Base-by-base conservation (phyloP, 2,113 vertebrate genomes). In the Prinia subflava region DNA sequence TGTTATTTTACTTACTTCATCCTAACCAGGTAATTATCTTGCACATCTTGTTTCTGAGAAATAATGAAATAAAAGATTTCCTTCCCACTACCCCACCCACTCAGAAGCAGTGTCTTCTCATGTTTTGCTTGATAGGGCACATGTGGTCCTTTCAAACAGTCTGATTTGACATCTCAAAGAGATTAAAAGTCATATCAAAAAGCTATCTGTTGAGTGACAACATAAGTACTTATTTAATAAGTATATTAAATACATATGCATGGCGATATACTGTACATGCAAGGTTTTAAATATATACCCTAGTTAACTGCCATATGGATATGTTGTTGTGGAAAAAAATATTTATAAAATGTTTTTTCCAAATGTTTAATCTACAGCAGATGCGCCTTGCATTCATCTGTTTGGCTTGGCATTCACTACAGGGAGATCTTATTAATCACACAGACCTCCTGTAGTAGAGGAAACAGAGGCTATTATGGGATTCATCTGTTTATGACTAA, bases 281-380 rank as follows among this genome's bases (percentile, higher is more conserved):
- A 83, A 94, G 94, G 53, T 80, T 97, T 97, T 64, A 96, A 97
- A 95, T 76, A 93, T 96, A 96, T 97, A 95, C 96, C 93, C 81
- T 93, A 97, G 97, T 95, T 94, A 96, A 87, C 83, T 92, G 96
- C 98, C 98, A 98, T 98, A 98, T 98, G 98, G 98, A 97, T 97
- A 97, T 97, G 96, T 93, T 97, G 97, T 92, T 98, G 97, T 96
- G 94, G 97, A 90, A 97, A 96, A 97, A 97, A 98, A 98, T 98
- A 98, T 98, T 98, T 98, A 98, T 98, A 95, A 98, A 98, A 98
- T 98, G 97, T 96, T 97, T 98, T 98, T 98, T 98, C 96, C 97
- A 97, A 98, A 97, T 98, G 98, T 98, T 98, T 98, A 97, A 98
- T 98, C 98, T 97, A 98, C 97, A 98, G 98, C 98, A 98, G 98